Percentiles rank a stretch among this genome's conserved stretches.
These are phyloP conservation scores for Theropithecus gelada DNA, from an alignment of 2,113 vertebrate species.

Conservation along the genomic window DNA sequence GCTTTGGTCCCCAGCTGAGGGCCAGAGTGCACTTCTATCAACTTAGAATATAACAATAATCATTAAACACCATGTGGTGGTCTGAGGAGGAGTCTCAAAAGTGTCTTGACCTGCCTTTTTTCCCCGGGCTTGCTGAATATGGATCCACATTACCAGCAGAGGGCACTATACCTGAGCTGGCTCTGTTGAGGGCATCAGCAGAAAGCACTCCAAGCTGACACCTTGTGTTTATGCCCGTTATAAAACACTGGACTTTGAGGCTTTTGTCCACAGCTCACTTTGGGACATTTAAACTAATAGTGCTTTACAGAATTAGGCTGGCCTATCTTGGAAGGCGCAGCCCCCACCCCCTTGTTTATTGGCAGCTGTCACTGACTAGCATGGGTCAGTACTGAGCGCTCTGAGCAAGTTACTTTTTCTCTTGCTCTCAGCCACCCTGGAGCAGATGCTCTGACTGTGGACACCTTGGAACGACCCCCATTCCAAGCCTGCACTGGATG, in stretches of 20 bases:
- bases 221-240: too few species aligned
- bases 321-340: neutral
- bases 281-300: neutral
- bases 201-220: neutral
- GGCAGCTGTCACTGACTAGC: neutral
- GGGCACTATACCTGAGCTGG: neutral
- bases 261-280: neutral
- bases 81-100: neutral
- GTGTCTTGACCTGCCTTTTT: neutral
- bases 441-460: neutral
- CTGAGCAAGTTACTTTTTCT: neutral
- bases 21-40: neutral
- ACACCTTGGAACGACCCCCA: fast-evolving
- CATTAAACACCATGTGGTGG: neutral
- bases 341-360: neutral
- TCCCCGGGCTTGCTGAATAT: too few species aligned
- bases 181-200: neutral
- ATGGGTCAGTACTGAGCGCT: neutral
- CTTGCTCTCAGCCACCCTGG: neutral
- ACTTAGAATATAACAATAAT: neutral
- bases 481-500: too few species aligned
- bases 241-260: neutral
- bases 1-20: neutral
- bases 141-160: neutral
- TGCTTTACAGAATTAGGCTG: neutral